Evolutionary conservation across 2,888 invertebrate species (phyloP).

Genomic region (Tenthredo mesomela): DNA sequence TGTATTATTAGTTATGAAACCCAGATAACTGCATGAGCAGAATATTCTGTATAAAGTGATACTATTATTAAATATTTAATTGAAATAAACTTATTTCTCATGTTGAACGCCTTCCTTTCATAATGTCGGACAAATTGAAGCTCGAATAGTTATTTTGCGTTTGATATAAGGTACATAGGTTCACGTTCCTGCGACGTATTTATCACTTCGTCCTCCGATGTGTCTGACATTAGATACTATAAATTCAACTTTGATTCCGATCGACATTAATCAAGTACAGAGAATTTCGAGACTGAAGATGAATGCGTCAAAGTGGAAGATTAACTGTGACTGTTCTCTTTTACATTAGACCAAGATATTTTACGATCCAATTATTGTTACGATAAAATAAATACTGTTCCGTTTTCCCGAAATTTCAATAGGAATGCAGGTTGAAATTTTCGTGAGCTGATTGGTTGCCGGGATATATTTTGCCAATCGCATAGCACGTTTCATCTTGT

Average conservation of each 20-base stretch:
- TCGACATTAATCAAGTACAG: too few relatives aligned
- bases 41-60: constrained; percentile 24
- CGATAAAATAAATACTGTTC: neutral
- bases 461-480: neutral
- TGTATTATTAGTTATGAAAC: neutral
- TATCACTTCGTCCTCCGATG: neutral
- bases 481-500: neutral
- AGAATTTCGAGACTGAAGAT: too few relatives aligned
- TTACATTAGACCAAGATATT: neutral
- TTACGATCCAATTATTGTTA: neutral
- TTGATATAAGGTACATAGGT: neutral
- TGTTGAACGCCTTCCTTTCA: neutral
- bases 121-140: neutral
- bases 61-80: constrained; percentile 34
- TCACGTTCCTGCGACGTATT: neutral
- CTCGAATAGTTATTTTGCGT: neutral
- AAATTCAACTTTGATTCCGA: too few relatives aligned
- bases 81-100: neutral
- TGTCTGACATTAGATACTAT: too few relatives aligned
- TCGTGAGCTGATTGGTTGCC: neutral
- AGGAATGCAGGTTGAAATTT: neutral
- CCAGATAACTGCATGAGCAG: neutral
- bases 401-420: neutral
- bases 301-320: neutral
- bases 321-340: neutral